phyloP scores from a whole-genome alignment of 2,888 invertebrate species.

The Gonocerus acuteangulatus region DNA sequence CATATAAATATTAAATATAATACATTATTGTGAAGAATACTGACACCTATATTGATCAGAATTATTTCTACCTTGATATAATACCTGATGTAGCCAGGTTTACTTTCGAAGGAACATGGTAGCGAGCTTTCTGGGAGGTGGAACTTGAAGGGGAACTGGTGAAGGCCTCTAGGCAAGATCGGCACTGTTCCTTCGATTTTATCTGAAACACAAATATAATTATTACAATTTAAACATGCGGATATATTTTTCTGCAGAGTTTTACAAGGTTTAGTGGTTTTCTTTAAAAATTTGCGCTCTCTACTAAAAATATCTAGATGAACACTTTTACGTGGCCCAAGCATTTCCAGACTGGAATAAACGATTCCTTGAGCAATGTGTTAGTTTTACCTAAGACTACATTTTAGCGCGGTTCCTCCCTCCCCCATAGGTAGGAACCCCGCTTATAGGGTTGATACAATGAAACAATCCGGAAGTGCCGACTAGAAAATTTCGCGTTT shows the following conservation, averaged over 20 bases:
- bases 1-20: too few species aligned
- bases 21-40: too few species aligned
- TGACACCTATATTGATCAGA: neutral
- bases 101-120: conserved; percentile 70
- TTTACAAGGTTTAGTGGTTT: neutral
- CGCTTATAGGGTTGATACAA: too few species aligned
- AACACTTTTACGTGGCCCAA: neutral
- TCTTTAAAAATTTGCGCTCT: neutral
- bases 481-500: too few species aligned
- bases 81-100: conserved; percentile 63
- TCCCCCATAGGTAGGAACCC: too few species aligned
- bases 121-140: conserved; percentile 63
- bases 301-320: neutral
- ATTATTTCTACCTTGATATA: conserved; percentile 53
- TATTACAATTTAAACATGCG: too few species aligned
- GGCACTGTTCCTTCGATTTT: conserved; percentile 54
- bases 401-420: too few species aligned
- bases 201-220: conserved; percentile 43
- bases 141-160: conserved; percentile 61
- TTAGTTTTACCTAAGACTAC: too few species aligned
- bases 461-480: too few species aligned
- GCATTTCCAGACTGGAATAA: too few species aligned
- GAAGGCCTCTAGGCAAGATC: conserved; percentile 61
- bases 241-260: neutral
- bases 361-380: too few species aligned